Percentiles rank a stretch among this genome's conserved stretches.
Evolutionary conservation across 2,113 vertebrate genomes (phyloP).

Genomic region (Theristicus caerulescens): DNA sequence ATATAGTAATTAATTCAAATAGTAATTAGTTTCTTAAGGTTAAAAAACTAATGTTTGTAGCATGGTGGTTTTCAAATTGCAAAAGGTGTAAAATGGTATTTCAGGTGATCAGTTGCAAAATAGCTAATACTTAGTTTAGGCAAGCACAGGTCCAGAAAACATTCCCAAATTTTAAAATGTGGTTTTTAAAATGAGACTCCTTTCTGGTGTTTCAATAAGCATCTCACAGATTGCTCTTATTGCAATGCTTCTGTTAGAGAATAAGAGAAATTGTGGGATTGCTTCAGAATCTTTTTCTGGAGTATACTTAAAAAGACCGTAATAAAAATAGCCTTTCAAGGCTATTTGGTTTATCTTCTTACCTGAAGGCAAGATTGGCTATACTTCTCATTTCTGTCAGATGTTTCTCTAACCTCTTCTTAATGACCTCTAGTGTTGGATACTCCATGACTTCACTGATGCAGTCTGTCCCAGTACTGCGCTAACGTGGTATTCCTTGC

Average conservation of each 20-base stretch:
- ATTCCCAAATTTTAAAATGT: neutral
- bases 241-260: neutral
- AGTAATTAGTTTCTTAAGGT: neutral
- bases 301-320: neutral
- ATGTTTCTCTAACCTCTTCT: neutral
- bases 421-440: neutral
- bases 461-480: neutral
- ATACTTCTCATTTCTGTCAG: neutral
- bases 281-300: neutral
- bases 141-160: neutral
- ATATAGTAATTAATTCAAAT: neutral
- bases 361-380: neutral
- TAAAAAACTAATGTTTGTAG: neutral
- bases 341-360: neutral
- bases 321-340: neutral
- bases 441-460: neutral
- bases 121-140: neutral
- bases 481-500: neutral
- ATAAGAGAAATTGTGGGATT: neutral
- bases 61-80: neutral
- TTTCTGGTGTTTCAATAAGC: neutral
- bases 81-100: neutral
- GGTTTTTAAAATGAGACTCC: neutral
- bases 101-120: neutral
- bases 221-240: neutral